Percentiles rank a stretch among this genome's conserved stretches.
phyloP scores from a whole-genome alignment of 1,140 invertebrate species.

The Thaumatotibia leucotreta region DNA sequence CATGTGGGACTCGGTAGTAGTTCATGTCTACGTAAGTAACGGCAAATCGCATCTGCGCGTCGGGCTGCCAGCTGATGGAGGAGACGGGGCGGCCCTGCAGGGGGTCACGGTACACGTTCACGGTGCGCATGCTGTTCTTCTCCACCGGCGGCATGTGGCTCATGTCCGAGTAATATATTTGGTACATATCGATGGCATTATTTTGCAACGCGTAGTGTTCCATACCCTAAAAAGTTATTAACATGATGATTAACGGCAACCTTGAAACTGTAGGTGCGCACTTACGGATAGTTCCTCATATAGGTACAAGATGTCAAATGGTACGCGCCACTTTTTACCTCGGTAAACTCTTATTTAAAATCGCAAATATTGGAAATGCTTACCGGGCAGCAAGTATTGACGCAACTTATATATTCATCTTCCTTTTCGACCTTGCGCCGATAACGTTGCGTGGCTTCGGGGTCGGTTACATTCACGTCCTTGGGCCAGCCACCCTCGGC shows the following conservation, averaged over 20 bases:
- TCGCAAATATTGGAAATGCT: neutral
- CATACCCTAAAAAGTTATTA: too few species aligned
- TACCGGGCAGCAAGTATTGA: slow-evolving; percentile 82
- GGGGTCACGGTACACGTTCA: slow-evolving; percentile 55
- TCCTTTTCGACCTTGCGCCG: slow-evolving; percentile 97
- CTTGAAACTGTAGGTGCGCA: too few species aligned
- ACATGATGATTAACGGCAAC: too few species aligned
- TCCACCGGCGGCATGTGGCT: slow-evolving; percentile 79
- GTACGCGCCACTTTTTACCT: too few species aligned
- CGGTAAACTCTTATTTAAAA: too few species aligned
- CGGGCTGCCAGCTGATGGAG: slow-evolving; percentile 92
- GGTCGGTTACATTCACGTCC: slow-evolving; percentile 92
- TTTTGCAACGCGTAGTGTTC: slow-evolving; percentile 94
- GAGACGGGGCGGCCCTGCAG: slow-evolving; percentile 85
- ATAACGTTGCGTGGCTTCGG: slow-evolving; percentile 91
- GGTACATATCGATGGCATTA: slow-evolving; percentile 94
- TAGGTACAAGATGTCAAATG: too few species aligned
- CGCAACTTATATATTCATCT: slow-evolving; percentile 91
- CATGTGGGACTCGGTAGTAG: slow-evolving; percentile 78
- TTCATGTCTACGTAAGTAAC: slow-evolving; percentile 90
- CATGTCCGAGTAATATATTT: slow-evolving; percentile 88
- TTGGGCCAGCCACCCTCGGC: slow-evolving; percentile 98
- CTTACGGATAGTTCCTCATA: too few species aligned
- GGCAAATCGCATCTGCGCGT: slow-evolving; percentile 88
- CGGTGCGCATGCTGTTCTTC: slow-evolving; percentile 77